Evolutionary conservation across 2,888 invertebrate species (phyloP).

Genomic region (Uloborus plumipes): DNA sequence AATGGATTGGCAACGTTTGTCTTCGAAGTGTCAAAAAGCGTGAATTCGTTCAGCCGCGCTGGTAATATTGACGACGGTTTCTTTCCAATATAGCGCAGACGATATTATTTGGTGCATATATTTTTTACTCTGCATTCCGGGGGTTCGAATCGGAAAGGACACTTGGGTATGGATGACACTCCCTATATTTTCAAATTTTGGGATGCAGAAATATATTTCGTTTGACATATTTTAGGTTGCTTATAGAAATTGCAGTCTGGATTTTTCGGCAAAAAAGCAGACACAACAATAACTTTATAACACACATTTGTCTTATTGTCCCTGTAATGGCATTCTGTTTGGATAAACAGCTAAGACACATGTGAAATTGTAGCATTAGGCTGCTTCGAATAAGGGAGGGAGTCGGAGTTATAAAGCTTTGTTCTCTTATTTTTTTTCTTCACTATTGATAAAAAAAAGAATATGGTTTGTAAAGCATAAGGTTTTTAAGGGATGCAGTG

Average conservation of each 20-base stretch:
- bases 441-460: too few relatives aligned
- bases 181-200: background rate
- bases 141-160: background rate
- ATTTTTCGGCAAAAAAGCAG: too few relatives aligned
- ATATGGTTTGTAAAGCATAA: too few relatives aligned
- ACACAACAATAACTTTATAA: too few relatives aligned
- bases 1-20: slow-evolving; percentile 6
- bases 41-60: background rate
- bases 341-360: too few relatives aligned
- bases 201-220: background rate
- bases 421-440: too few relatives aligned
- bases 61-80: background rate
- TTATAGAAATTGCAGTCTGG: slow-evolving; percentile 4
- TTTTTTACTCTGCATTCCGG: background rate
- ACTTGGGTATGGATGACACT: background rate
- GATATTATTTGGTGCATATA: background rate
- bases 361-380: too few relatives aligned
- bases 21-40: slow-evolving; percentile 30
- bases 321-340: background rate
- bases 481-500: too few relatives aligned
- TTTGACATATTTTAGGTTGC: slow-evolving; percentile 2
- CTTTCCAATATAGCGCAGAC: background rate
- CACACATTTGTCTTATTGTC: background rate
- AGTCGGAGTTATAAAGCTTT: too few relatives aligned
- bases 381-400: too few relatives aligned